These are phyloP conservation scores for Prinia subflava DNA, from an alignment of 2,113 vertebrate species.

Conservation along the genomic window DNA sequence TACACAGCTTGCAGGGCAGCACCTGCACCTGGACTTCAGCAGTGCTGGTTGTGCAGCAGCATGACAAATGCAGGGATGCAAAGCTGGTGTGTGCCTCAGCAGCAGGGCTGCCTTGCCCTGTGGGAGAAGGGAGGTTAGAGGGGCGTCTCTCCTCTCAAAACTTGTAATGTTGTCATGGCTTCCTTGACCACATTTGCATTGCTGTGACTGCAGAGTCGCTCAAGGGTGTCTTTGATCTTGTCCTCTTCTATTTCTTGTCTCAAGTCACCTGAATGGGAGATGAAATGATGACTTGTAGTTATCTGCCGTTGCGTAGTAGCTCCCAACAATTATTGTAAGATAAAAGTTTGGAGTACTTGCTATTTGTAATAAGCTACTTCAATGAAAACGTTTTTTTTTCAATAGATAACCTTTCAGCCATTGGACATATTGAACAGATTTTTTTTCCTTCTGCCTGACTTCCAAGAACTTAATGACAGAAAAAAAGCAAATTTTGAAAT, in stretches of 20 bases:
- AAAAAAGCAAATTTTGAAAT: not conserved
- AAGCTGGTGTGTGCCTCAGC: not conserved
- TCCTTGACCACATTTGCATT: slow-evolving; percentile 76
- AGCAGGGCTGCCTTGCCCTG: not conserved
- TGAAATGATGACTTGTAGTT: not conserved
- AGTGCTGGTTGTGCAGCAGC: not conserved
- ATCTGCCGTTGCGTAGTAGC: not conserved
- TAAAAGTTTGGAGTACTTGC: not conserved
- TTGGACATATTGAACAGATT: not conserved
- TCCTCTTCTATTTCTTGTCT: slow-evolving; percentile 78
- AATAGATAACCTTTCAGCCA: not conserved
- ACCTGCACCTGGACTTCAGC: not conserved
- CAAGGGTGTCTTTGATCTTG: slow-evolving; percentile 78
- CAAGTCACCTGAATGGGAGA: slow-evolving; percentile 66
- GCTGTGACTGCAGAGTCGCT: slow-evolving; percentile 72
- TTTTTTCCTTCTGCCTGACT: not conserved
- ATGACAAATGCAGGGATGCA: not conserved
- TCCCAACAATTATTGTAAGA: not conserved
- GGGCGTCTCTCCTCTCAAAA: slow-evolving; percentile 53
- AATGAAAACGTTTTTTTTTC: not conserved
- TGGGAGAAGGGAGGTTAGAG: not conserved
- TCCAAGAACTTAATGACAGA: not conserved
- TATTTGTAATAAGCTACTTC: not conserved
- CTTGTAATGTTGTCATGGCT: slow-evolving; percentile 72
- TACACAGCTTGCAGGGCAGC: not conserved